Percentiles rank a stretch among this genome's conserved stretches.
Conservation (phyloP, 2,797 vertebrate genomes). For the Trematomus bernacchii region DNA sequence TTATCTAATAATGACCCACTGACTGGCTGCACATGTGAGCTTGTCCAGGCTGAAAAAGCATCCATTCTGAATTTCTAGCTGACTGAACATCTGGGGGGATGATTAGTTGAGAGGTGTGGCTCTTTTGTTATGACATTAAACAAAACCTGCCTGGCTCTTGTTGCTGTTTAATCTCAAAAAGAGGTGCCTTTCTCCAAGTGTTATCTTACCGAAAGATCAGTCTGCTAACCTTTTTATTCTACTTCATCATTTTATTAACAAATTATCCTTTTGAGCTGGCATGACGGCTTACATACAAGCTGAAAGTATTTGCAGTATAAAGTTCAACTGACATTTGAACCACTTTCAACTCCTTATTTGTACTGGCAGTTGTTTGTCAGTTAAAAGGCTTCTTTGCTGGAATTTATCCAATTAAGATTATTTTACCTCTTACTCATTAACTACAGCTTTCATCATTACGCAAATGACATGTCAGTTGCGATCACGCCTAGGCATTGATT, state of each 20-base stretch:
- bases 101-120: conserved; percentile 52
- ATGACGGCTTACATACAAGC: neutral
- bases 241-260: neutral
- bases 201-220: neutral
- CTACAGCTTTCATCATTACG: too few species aligned
- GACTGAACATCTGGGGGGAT: conserved; percentile 59
- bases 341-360: too few species aligned
- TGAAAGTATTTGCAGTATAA: neutral
- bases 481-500: too few species aligned
- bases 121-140: conserved; percentile 46
- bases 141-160: neutral
- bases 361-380: too few species aligned
- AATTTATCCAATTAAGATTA: too few species aligned
- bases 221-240: neutral
- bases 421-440: too few species aligned
- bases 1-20: conserved; percentile 67
- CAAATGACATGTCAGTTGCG: too few species aligned
- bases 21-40: conserved; percentile 63
- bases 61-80: conserved; percentile 30
- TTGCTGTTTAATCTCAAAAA: conserved; percentile 20
- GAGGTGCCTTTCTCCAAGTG: neutral
- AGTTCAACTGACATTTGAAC: too few species aligned
- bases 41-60: conserved; percentile 61
- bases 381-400: too few species aligned
- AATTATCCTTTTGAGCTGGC: neutral